phyloP scores from a whole-genome alignment of 1,140 invertebrate genomes.

The Ceratosolen solmsi region DNA sequence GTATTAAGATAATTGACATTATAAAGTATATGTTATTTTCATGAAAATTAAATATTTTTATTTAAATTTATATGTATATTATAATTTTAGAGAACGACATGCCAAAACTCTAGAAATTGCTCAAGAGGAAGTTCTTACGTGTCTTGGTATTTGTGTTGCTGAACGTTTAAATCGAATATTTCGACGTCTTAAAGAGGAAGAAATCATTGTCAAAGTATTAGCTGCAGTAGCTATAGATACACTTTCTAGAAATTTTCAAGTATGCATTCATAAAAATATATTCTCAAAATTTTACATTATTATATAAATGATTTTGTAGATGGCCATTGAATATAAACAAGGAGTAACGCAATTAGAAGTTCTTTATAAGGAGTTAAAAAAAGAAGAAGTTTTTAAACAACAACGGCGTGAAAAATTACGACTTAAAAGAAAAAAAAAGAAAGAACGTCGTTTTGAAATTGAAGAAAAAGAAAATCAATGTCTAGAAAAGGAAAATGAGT shows the following conservation, averaged over 20 bases:
- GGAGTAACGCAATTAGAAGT: conserved; percentile 90
- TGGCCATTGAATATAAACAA: conserved; percentile 89
- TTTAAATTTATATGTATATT: conserved; percentile 49
- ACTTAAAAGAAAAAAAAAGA: conserved; percentile 88
- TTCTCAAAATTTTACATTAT: conserved; percentile 22
- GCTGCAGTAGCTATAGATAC: conserved; percentile 91
- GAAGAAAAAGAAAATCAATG: conserved; percentile 74
- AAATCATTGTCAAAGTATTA: conserved; percentile 92
- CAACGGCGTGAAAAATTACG: conserved; percentile 90
- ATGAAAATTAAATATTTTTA: background rate
- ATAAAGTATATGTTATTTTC: too few species aligned
- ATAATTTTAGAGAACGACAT: conserved; percentile 85
- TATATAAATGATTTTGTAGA: conserved; percentile 70
- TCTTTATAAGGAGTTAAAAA: conserved; percentile 85
- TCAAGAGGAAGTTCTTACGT: conserved; percentile 95
- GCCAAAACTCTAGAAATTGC: conserved; percentile 96
- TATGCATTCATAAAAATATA: conserved; percentile 50
- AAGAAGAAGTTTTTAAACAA: conserved; percentile 87
- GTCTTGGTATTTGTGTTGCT: conserved; percentile 92
- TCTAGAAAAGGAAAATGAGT: conserved; percentile 53
- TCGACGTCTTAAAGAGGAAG: conserved; percentile 88
- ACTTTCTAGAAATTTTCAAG: conserved; percentile 88
- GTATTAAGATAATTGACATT: conserved; percentile 62
- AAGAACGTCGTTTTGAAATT: conserved; percentile 74
- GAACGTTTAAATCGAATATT: conserved; percentile 90